Percentiles rank a stretch among this genome's conserved stretches.
Conservation (phyloP, 1,140 invertebrate species). For the Drosophila dunni region DNA sequence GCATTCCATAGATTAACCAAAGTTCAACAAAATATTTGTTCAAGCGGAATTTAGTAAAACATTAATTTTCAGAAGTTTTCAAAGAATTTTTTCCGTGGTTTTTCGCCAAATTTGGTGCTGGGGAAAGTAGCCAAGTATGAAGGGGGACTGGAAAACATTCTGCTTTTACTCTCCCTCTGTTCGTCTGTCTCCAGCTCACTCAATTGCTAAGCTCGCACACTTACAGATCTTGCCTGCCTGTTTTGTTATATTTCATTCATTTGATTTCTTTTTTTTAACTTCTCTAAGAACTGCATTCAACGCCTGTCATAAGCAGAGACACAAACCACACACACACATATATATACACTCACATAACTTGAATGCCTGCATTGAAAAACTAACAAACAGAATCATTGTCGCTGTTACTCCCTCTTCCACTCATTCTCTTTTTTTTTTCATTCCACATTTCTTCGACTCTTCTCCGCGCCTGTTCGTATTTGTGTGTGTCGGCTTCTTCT, state of each 20-base stretch:
- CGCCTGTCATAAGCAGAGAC: slow-evolving; percentile 47
- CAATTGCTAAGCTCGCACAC: not conserved
- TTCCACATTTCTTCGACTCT: slow-evolving; percentile 28
- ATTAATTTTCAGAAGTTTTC: slow-evolving; percentile 7
- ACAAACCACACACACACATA: slow-evolving; percentile 53
- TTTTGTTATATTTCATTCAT: slow-evolving; percentile 34
- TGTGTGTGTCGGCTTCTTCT: slow-evolving; percentile 23
- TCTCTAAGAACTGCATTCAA: slow-evolving; percentile 43
- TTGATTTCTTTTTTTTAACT: slow-evolving; percentile 1
- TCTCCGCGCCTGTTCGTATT: not conserved
- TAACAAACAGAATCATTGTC: slow-evolving; percentile 44
- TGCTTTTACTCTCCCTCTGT: no score
- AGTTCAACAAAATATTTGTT: slow-evolving; percentile 1
- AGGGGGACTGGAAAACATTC: not conserved
- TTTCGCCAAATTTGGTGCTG: not conserved
- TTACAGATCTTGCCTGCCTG: slow-evolving; percentile 7
- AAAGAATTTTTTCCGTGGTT: not conserved
- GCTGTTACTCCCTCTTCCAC: slow-evolving; percentile 14
- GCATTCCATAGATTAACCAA: not conserved
- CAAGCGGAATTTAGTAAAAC: slow-evolving; percentile 9
- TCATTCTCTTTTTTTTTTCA: slow-evolving; percentile 3
- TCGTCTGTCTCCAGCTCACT: not conserved
- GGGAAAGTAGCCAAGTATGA: not conserved
- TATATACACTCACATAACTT: slow-evolving; percentile 12
- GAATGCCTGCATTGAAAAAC: slow-evolving; percentile 32